Evolutionary conservation across 2,888 invertebrate species (phyloP).

Genomic region (Cerastis leucographa): DNA sequence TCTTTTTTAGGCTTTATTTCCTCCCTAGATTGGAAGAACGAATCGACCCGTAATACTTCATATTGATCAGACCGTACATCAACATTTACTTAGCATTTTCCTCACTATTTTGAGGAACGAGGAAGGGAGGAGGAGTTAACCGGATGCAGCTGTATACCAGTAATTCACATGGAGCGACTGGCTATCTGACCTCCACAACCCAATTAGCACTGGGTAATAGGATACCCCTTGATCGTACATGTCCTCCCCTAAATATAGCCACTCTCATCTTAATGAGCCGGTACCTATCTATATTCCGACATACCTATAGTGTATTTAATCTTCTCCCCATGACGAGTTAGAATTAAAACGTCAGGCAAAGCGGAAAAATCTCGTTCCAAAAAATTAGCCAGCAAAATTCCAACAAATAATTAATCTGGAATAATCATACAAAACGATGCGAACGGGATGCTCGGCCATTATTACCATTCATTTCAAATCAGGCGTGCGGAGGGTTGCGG

Average conservation of each 20-base stretch:
- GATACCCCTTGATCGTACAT: background rate
- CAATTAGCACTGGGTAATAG: too few relatives aligned
- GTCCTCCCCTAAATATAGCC: background rate
- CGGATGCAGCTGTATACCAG: too few relatives aligned
- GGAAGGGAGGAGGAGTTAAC: too few relatives aligned
- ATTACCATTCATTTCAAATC: slow-evolving; percentile 91
- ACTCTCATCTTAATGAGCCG: background rate
- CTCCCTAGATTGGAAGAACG: background rate
- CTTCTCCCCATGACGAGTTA: slow-evolving; percentile 81
- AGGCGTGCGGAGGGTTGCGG: slow-evolving; percentile 87
- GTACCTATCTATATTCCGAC: background rate
- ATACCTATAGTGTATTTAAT: slow-evolving; percentile 49
- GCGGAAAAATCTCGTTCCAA: slow-evolving; percentile 89
- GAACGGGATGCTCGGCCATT: slow-evolving; percentile 89
- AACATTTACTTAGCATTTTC: too few relatives aligned
- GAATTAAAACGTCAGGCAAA: slow-evolving; percentile 90
- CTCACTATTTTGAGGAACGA: too few relatives aligned
- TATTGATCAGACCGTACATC: slow-evolving; percentile 6
- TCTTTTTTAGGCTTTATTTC: background rate
- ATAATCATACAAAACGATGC: slow-evolving; percentile 91
- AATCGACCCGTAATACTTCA: slow-evolving; percentile 1
- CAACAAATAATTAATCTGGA: slow-evolving; percentile 91
- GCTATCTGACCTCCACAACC: too few relatives aligned
- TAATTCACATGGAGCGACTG: too few relatives aligned
- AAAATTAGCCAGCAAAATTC: slow-evolving; percentile 90